Evolutionary conservation across 2,797 vertebrate species (phyloP).

Genomic region (Brotula barbata): DNA sequence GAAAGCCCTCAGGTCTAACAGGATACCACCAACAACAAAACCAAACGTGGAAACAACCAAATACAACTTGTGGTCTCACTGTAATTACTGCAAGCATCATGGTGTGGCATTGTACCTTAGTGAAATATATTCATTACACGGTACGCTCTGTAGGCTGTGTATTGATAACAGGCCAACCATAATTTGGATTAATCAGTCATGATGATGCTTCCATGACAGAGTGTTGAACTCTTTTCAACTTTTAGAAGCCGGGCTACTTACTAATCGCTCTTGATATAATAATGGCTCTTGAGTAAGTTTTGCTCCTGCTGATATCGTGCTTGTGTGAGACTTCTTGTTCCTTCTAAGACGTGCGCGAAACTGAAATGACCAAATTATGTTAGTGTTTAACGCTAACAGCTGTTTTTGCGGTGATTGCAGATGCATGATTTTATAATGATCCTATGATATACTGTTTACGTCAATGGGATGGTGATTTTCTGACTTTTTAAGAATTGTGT

Average conservation of each 20-base stretch:
- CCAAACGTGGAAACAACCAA: neutral
- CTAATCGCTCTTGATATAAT: neutral
- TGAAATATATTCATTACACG: neutral
- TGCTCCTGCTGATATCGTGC: neutral
- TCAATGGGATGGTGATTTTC: too few relatives aligned
- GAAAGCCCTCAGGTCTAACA: neutral
- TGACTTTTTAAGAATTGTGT: too few relatives aligned
- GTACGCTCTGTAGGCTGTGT: neutral
- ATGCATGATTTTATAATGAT: neutral
- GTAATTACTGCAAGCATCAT: slow-evolving; percentile 5
- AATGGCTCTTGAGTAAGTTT: neutral
- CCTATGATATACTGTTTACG: neutral
- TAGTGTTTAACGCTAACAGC: neutral
- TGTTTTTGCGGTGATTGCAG: neutral
- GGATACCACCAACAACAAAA: neutral
- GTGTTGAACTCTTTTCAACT: neutral
- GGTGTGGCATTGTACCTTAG: neutral
- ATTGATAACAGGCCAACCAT: neutral
- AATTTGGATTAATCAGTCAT: neutral
- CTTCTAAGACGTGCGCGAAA: neutral
- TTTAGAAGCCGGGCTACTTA: neutral
- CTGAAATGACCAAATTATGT: slow-evolving; percentile 16
- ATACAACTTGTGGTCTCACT: neutral
- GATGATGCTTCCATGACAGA: neutral
- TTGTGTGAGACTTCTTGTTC: neutral